Base-by-base conservation (phyloP, 2,113 vertebrate genomes). In the Clarias gariepinus region DNA sequence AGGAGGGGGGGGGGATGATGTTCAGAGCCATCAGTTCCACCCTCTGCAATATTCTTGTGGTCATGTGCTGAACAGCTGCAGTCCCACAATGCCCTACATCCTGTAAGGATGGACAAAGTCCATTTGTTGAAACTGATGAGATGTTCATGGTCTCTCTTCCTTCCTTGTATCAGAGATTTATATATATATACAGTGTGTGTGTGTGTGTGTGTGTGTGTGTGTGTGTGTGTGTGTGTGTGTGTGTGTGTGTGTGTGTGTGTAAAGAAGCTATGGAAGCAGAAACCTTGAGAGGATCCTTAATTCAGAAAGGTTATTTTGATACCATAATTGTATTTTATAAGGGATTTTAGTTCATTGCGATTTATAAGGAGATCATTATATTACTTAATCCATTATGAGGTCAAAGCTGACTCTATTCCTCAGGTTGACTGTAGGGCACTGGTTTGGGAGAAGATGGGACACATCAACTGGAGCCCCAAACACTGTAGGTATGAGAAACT, bases 61-160 rank as follows among this genome's bases (percentile, higher is more conserved):
- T 81, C 57, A 15, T 81, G 15, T 82, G 81, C 36, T 82, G 81
- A 82, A 82, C 61, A 82, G 81, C 81, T 82, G 81, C 81, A 82
- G 36, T 82, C 81, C 81, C 81, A 82, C 61, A 64, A 52, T 82
- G 60, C 28, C 41, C 60, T 66, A 82, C 81, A 82, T 82, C 61
- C 81, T 82, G 81, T 52, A 82, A 82, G 81, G 81, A 52, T 64
- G 12, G 81, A 66, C 60, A 82, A 82, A 82, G 21, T 66, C 36
- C 12, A 82, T 41, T 82, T 52, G 60, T 82, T 82, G 81, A 52
- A 82, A 82, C 21, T 47, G 19, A 82, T 82, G 80, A 81, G 79
- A 82, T 0, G 6, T 52, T 52, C 36, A 66, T n/a, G 61, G 33
- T 52, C 66, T 66, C 36, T 66, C 61, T 82, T 82, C 36, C 60